Evolutionary conservation across 2,888 invertebrate species (phyloP).

Genomic region (Clepsis dumicolana): DNA sequence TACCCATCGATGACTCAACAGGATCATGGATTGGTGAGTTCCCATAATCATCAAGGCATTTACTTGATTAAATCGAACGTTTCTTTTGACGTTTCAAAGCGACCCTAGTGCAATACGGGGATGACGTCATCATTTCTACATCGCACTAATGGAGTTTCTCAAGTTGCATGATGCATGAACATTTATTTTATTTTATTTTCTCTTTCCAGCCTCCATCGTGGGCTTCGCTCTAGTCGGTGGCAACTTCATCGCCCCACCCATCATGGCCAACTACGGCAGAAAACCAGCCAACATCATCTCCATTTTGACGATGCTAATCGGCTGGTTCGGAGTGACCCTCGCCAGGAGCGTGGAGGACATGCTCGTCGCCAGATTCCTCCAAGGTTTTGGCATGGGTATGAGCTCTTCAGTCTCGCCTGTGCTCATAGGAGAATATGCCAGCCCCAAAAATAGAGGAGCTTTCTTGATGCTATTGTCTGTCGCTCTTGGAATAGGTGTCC

Average conservation of each 20-base stretch:
- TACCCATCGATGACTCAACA: conserved; percentile 70
- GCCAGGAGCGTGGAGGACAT: conserved; percentile 63
- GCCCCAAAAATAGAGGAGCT: conserved; percentile 85
- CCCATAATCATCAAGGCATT: background rate
- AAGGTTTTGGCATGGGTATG: conserved; percentile 79
- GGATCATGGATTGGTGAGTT: conserved; percentile 83
- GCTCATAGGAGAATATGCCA: conserved; percentile 81
- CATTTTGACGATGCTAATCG: conserved; percentile 73
- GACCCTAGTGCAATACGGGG: too few species aligned
- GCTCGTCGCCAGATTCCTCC: conserved; percentile 60
- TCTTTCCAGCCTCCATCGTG: conserved; percentile 62
- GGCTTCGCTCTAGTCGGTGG: conserved; percentile 62
- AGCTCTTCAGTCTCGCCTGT: conserved; percentile 74
- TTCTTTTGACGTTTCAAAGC: too few species aligned
- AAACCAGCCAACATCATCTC: conserved; percentile 76
- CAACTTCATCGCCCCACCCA: conserved; percentile 58
- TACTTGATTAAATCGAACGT: too few species aligned
- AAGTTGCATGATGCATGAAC: too few species aligned
- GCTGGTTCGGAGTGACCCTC: conserved; percentile 80
- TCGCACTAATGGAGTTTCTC: too few species aligned
- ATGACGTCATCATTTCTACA: too few species aligned
- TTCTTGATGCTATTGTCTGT: conserved; percentile 84
- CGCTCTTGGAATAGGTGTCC: conserved; percentile 84
- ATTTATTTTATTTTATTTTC: background rate
- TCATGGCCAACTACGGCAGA: conserved; percentile 84